phyloP scores from a whole-genome alignment of 35 echinoderm and acorn worm species.

The Heliocidaris erythrogramma region DNA sequence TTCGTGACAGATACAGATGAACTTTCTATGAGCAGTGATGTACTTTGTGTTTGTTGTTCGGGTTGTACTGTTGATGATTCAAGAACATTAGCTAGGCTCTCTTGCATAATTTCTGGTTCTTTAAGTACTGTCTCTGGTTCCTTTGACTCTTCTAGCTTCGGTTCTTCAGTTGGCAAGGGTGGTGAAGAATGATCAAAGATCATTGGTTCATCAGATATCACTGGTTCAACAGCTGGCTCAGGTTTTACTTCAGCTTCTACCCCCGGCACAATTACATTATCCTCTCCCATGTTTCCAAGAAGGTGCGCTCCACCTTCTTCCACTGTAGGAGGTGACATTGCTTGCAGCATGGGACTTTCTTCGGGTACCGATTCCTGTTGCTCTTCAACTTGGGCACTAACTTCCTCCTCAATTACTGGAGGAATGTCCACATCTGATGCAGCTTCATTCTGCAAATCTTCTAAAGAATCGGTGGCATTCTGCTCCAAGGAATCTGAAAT shows the following conservation, averaged over 20 bases:
- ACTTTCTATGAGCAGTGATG: neutral
- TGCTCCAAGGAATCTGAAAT: conserved; percentile 41
- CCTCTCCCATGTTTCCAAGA: neutral
- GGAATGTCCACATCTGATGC: conserved; percentile 39
- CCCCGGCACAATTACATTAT: conserved; percentile 23
- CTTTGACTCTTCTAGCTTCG: neutral
- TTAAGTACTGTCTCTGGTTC: neutral
- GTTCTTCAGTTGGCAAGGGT: neutral
- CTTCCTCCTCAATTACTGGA: conserved; percentile 31
- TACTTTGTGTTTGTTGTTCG: conserved; percentile 31
- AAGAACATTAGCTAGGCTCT: neutral
- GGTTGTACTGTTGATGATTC: conserved; percentile 28
- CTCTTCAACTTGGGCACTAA: conserved; percentile 1
- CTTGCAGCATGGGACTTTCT: neutral
- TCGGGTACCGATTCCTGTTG: neutral
- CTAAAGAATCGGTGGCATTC: conserved; percentile 43
- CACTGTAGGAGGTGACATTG: neutral
- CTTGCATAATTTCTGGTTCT: neutral
- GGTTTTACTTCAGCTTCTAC: conserved; percentile 40
- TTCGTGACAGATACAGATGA: neutral
- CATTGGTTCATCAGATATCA: neutral
- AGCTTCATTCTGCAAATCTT: conserved; percentile 26
- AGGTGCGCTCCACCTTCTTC: neutral
- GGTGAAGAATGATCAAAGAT: neutral
- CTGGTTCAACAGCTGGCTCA: conserved; percentile 48